Percentiles rank a stretch among this genome's conserved stretches.
Evolutionary conservation across 2,113 vertebrate genomes (phyloP).

Genomic region (Xyliphius kryptos): DNA sequence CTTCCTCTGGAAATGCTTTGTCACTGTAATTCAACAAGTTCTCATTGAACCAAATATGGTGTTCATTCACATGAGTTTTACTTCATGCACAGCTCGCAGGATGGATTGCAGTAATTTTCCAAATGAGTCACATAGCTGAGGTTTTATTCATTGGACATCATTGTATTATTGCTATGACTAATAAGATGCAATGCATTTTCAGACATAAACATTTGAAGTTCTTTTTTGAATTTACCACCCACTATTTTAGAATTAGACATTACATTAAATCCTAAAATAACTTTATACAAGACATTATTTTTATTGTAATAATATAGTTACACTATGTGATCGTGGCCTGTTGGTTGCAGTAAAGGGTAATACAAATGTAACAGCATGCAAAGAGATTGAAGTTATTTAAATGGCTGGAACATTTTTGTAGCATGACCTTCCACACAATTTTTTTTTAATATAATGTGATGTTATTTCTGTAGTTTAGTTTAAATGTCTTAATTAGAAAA

Average conservation of each 20-base stretch:
- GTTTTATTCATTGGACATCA: conserved; percentile 17
- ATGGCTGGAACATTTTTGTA: not conserved
- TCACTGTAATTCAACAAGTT: conserved; percentile 7
- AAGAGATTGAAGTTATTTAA: not conserved
- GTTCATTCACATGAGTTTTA: not conserved
- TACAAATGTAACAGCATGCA: not conserved
- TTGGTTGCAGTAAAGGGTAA: too few species aligned
- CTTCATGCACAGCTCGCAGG: not conserved
- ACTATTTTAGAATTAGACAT: too few species aligned
- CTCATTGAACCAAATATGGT: not conserved
- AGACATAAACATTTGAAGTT: not conserved
- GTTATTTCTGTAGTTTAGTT: too few species aligned
- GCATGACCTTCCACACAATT: too few species aligned
- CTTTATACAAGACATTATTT: too few species aligned
- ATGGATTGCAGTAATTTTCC: conserved; percentile 4
- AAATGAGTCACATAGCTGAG: conserved; percentile 3
- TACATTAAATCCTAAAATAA: too few species aligned
- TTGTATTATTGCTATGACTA: conserved; percentile 11
- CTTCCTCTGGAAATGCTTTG: conserved; percentile 28
- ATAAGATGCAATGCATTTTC: not conserved
- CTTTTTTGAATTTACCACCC: too few species aligned
- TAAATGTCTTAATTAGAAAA: too few species aligned
- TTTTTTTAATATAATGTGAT: too few species aligned
- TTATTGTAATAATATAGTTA: too few species aligned
- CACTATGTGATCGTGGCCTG: too few species aligned